Base-by-base conservation (phyloP, 1,140 invertebrate genomes). In the Glomeris maerens region DNA sequence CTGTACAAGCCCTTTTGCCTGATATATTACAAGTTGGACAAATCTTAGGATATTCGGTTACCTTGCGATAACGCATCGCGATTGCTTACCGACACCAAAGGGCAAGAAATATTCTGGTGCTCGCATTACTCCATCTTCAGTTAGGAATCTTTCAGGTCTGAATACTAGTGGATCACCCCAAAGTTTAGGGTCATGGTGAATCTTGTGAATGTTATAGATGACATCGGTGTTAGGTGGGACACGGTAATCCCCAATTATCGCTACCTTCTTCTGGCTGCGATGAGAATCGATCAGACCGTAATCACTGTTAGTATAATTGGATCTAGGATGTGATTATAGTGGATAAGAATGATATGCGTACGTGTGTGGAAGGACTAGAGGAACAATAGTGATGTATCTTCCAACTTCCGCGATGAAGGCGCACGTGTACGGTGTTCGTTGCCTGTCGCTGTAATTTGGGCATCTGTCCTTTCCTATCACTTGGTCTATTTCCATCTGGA, bases 21-120 rank as follows among this genome's bases (percentile, higher is more conserved):
- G 64, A 29, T 21, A 72, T 48, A n/a, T n/a, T n/a, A n/a, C n/a
- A n/a, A n/a, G n/a, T n/a, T n/a, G n/a, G n/a, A n/a, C n/a, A n/a
- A n/a, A n/a, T n/a, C n/a, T n/a, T n/a, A n/a, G n/a, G n/a, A n/a
- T n/a, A n/a, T n/a, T n/a, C n/a, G n/a, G n/a, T n/a, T n/a, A n/a
- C n/a, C n/a, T n/a, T n/a, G n/a, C n/a, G n/a, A n/a, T n/a, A n/a
- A n/a, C n/a, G n/a, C n/a, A n/a, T n/a, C n/a, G n/a, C n/a, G n/a
- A n/a, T n/a, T 23, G 59, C 65, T 70, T 64, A 66, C 72, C 88
- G 2, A 90, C 83, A 25, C 87, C 88, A 63, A 92, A 93, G 0
- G 89, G 89, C 71, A 94, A 80, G 65, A 92, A 93, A 64, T 75
- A 88, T 54, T 90, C 83, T 0, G 88, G 86, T 51, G 84, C 85